These are phyloP conservation scores for Tetragnatha montana DNA, from an alignment of 2,888 invertebrate species.

Conservation along the genomic window DNA sequence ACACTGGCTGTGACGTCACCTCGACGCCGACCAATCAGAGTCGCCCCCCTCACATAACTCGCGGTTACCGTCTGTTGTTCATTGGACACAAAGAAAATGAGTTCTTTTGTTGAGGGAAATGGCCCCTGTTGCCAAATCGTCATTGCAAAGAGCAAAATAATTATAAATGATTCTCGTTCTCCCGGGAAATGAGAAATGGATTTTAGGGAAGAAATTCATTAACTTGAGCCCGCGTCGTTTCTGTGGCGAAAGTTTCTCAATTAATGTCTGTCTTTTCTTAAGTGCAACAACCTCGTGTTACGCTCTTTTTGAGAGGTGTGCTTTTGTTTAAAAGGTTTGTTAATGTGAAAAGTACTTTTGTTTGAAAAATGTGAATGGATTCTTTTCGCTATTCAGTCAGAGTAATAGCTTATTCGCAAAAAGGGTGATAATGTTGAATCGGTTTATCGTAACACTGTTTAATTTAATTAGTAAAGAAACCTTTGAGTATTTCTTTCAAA, in stretches of 20 bases:
- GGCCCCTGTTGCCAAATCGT: neutral
- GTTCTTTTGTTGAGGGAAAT: conserved; percentile 14
- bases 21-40: conserved; percentile 2
- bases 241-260: conserved; percentile 4
- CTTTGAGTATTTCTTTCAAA: too few relatives aligned
- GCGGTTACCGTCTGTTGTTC: conserved; percentile 7
- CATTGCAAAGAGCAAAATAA: conserved; percentile 5
- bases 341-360: too few relatives aligned
- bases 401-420: too few relatives aligned
- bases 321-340: neutral
- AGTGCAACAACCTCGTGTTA: neutral
- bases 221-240: conserved; percentile 7
- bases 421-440: too few relatives aligned
- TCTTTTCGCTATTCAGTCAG: too few relatives aligned
- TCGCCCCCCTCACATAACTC: neutral
- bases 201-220: conserved; percentile 24
- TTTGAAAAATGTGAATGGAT: too few relatives aligned
- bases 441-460: too few relatives aligned
- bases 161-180: conserved; percentile 10
- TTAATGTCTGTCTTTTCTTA: conserved; percentile 17
- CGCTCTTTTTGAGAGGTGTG: neutral
- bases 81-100: conserved; percentile 20
- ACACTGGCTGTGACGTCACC: conserved; percentile 31
- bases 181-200: conserved; percentile 17
- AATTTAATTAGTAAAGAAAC: too few relatives aligned